These are phyloP conservation scores for Trichogramma evanescens DNA, from an alignment of 2,888 invertebrate species.

Conservation along the genomic window DNA sequence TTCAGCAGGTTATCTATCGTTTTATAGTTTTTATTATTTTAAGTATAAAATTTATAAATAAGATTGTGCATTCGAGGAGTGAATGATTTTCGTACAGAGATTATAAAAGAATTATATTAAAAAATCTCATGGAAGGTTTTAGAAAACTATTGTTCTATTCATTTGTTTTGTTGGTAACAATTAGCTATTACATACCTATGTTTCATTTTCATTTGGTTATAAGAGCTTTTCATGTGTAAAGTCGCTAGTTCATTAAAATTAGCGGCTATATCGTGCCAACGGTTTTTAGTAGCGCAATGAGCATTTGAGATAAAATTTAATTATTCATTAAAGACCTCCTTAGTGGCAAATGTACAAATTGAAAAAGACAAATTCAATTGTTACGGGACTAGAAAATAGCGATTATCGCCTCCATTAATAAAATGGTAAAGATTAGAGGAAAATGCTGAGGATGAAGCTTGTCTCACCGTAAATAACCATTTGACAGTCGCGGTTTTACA, in stretches of 20 bases:
- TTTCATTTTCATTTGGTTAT: background rate
- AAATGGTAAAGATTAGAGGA: conserved; percentile 1
- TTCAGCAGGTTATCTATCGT: conserved; percentile 7
- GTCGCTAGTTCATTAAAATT: background rate
- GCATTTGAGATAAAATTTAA: conserved; percentile 1
- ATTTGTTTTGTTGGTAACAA: conserved; percentile 1
- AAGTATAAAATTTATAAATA: conserved; percentile 8
- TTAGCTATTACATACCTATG: background rate
- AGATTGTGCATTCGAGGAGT: conserved; percentile 2
- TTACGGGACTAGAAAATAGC: conserved; percentile 18
- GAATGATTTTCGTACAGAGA: conserved; percentile 7
- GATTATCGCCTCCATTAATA: conserved; percentile 9
- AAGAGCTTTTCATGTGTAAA: conserved; percentile 5
- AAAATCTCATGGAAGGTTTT: conserved; percentile 10
- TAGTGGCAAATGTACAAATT: background rate
- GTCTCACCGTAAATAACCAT: conserved; percentile 6
- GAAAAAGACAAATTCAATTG: conserved; percentile 6
- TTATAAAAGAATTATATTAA: conserved; percentile 7
- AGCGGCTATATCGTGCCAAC: background rate
- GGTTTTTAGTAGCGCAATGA: background rate
- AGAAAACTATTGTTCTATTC: conserved; percentile 9
- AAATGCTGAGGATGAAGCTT: background rate
- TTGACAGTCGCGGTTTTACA: conserved; percentile 14
- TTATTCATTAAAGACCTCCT: background rate
- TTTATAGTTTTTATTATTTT: conserved; percentile 14